These are phyloP conservation scores for Percina caprodes DNA, from an alignment of 2,113 vertebrate genomes.

Conservation along the genomic window DNA sequence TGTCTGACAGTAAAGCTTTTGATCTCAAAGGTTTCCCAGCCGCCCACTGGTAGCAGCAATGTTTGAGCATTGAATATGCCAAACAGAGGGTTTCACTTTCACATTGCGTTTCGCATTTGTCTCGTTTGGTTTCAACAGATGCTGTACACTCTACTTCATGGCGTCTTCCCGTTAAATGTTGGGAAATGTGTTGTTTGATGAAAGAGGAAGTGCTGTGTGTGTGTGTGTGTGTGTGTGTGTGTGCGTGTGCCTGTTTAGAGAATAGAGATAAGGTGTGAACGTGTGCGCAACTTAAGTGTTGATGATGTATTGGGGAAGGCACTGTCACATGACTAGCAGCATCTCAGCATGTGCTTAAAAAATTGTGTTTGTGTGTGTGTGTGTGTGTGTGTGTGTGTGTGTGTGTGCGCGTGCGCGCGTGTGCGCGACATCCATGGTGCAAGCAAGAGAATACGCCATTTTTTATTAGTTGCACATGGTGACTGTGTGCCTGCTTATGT, in stretches of 20 bases:
- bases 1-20: constrained; percentile 39
- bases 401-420: constrained; percentile 25
- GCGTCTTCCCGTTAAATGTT: constrained; percentile 41
- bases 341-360: constrained; percentile 69
- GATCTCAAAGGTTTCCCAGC: constrained; percentile 39
- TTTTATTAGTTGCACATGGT: constrained; percentile 33
- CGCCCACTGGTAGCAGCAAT: not conserved
- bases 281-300: constrained; percentile 8
- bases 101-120: constrained; percentile 19
- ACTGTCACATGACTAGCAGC: constrained; percentile 73
- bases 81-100: constrained; percentile 57
- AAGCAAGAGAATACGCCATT: constrained; percentile 36
- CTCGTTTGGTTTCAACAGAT: constrained; percentile 19
- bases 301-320: constrained; percentile 45
- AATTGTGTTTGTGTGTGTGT: constrained; percentile 35
- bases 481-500: constrained; percentile 19
- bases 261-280: constrained; percentile 19
- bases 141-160: not conserved
- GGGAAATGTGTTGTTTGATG: constrained; percentile 9
- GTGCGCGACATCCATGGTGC: constrained; percentile 18
- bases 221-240: not conserved
- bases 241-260: constrained; percentile 1
- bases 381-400: constrained; percentile 21
- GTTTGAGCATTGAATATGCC: constrained; percentile 12
- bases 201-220: constrained; percentile 46